Base-by-base conservation (phyloP, 2,888 invertebrate species). In the Acleris laterana region DNA sequence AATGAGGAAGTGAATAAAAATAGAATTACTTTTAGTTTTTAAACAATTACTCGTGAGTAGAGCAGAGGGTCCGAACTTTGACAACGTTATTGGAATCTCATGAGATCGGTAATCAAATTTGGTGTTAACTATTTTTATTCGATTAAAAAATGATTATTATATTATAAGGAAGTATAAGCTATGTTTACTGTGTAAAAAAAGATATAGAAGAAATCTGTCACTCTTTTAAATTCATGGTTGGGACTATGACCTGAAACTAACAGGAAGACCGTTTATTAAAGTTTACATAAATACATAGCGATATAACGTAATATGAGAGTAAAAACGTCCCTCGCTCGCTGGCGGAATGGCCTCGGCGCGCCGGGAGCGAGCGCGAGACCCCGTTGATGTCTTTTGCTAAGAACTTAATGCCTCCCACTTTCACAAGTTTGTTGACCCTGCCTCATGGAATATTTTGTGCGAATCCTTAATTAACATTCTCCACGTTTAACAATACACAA, bases 301-400 rank as follows among this genome's bases (percentile, higher is more conserved):
- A 13, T 6, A 13, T 20, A 49, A 13, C 7, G 7, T 20, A 17
- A 19, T 49, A 20, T 20, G 19, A 7, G 20, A 17, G 19, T 49
- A 49, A 17, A 49, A n/a, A 49, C 49, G 7, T 25, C 7, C 19
- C 16, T 6, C 16, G 25, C 52, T 16, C 46, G 46, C 16, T 3
- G 56, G 61, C 57, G 51, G 57, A 46, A 52, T 22, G 56, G 56
- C 16, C 53, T 28, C 58, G 38, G 46, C 57, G 51, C 48, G 9
- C 61, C 51, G 66, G 61, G 66, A 57, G 62, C 42, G 20, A 74
- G 72, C 70, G 69, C 76, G 79, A 72, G 82, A 80, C 80, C 86
- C 75, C 91, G 89, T 88, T 89, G 89, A 90, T 88, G 91, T 90
- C 91, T 91, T 91, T 90, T 87, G 77, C 88, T 87, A 76, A 81